Percentiles rank a stretch among this genome's conserved stretches.
Conservation (phyloP, 2,113 vertebrate species). For the Chauna torquata region DNA sequence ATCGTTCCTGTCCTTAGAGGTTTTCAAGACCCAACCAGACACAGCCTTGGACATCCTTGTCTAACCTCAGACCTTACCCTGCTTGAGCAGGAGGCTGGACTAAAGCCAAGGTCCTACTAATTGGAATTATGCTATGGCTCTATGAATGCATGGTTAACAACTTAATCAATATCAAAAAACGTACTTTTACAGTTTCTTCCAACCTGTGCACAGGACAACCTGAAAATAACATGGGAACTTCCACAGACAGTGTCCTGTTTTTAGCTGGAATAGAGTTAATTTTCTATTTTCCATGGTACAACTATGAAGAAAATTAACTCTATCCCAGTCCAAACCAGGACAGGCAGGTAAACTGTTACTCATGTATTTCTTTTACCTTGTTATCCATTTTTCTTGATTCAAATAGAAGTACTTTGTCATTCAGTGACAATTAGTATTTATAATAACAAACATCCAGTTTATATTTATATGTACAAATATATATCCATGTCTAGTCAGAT, state of each 20-base stretch:
- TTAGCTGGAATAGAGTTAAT: background rate
- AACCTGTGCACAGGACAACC: background rate
- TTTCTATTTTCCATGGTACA: background rate
- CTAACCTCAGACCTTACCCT: background rate
- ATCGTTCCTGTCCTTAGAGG: fast-evolving
- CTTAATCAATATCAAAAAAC: background rate
- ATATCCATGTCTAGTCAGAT: background rate
- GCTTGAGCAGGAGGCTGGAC: background rate
- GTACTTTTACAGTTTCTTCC: background rate
- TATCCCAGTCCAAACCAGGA: background rate
- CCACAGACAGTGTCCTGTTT: background rate
- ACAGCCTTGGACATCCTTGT: background rate
- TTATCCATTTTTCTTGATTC: background rate
- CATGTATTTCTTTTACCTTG: background rate
- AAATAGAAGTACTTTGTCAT: background rate
- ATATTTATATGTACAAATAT: background rate
- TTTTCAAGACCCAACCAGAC: background rate
- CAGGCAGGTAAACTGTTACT: background rate
- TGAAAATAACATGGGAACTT: background rate
- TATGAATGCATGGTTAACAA: background rate
- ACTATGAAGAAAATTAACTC: background rate
- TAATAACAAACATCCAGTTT: background rate
- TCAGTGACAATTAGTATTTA: background rate
- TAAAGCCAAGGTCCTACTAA: background rate
- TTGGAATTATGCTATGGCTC: background rate